Evolutionary conservation across 2,888 invertebrate species (phyloP).

Genomic region (Pandemis heparana): DNA sequence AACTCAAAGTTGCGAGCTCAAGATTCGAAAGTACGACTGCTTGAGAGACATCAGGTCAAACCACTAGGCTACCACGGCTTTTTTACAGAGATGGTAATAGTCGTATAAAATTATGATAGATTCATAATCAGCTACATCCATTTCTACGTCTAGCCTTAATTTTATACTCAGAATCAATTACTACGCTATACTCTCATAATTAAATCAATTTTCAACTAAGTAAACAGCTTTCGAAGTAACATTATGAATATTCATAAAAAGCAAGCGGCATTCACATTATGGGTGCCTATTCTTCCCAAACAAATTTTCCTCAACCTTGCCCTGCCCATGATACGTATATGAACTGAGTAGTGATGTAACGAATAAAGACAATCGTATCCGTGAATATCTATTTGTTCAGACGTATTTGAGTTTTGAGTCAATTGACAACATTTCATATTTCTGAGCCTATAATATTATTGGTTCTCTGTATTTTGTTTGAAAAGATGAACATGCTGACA

Average conservation of each 20-base stretch:
- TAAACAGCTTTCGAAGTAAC: not conserved
- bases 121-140: too few relatives aligned
- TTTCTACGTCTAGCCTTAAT: not conserved
- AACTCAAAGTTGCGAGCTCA: too few relatives aligned
- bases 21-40: too few relatives aligned
- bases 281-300: conserved; percentile 22
- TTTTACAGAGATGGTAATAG: too few relatives aligned
- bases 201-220: not conserved
- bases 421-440: too few relatives aligned
- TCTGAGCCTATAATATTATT: too few relatives aligned
- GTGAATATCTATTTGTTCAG: not conserved
- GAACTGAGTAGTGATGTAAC: not conserved
- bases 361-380: not conserved
- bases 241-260: conserved; percentile 8
- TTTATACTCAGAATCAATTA: not conserved
- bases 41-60: too few relatives aligned
- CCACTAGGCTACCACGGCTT: too few relatives aligned
- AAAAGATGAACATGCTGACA: too few relatives aligned
- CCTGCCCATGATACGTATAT: conserved; percentile 11
- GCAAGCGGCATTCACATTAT: conserved; percentile 29
- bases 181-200: not conserved
- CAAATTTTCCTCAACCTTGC: conserved; percentile 29
- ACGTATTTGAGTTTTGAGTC: too few relatives aligned
- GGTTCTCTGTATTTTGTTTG: too few relatives aligned
- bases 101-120: too few relatives aligned